These are phyloP conservation scores for Telenomus remus DNA, from an alignment of 1,140 invertebrate genomes.

Conservation along the genomic window DNA sequence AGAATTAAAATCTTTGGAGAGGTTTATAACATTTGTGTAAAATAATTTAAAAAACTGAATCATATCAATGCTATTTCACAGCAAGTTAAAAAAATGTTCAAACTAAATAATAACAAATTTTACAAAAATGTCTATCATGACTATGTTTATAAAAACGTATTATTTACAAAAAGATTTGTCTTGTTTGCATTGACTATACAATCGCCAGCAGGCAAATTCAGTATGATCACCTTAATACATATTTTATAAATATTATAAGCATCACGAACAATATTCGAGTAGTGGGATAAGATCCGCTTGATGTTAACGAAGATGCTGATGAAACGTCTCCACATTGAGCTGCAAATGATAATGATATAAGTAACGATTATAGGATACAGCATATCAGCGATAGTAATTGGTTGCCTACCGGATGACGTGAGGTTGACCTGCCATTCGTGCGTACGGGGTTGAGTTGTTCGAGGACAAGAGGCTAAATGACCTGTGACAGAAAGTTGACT, in stretches of 20 bases:
- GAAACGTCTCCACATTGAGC: slow-evolving; percentile 69
- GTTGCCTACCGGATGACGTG: slow-evolving; percentile 70
- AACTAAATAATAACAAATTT: slow-evolving; percentile 32
- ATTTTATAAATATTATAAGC: slow-evolving; percentile 59
- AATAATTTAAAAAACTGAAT: too few relatives aligned
- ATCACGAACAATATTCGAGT: slow-evolving; percentile 59
- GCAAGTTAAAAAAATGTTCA: too few relatives aligned
- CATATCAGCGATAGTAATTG: too few relatives aligned
- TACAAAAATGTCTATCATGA: too few relatives aligned
- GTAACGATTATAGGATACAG: too few relatives aligned
- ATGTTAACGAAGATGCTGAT: slow-evolving; percentile 65
- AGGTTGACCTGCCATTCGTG: slow-evolving; percentile 72
- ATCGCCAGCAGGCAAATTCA: slow-evolving; percentile 54
- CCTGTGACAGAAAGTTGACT: slow-evolving; percentile 69
- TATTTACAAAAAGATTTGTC: too few relatives aligned
- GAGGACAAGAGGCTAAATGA: slow-evolving; percentile 72
- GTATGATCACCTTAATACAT: slow-evolving; percentile 68
- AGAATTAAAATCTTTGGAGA: too few relatives aligned
- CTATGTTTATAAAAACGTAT: too few relatives aligned
- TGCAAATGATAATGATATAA: slow-evolving; percentile 43
- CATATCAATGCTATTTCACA: too few relatives aligned
- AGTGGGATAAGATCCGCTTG: slow-evolving; percentile 58
- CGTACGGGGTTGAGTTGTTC: slow-evolving; percentile 65
- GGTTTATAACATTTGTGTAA: too few relatives aligned
- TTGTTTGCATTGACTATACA: slow-evolving; percentile 62